Conservation (phyloP, 2,888 invertebrate species). For the Beris chalybata region DNA sequence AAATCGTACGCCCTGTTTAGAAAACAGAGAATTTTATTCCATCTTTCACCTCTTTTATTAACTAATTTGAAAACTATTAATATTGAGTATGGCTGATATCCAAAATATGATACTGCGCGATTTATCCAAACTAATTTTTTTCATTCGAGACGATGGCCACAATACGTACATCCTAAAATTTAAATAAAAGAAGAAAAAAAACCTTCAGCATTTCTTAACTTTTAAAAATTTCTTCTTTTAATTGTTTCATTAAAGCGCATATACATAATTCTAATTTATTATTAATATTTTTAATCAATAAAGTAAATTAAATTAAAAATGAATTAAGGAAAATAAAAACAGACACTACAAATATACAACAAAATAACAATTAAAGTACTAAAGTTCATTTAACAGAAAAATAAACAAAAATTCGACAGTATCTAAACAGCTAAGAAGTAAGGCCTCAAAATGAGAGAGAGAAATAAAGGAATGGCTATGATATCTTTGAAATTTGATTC, state of each 20-base stretch:
- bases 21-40: too few species aligned
- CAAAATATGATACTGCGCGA: too few species aligned
- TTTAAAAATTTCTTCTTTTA: constrained; percentile 29
- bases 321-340: neutral
- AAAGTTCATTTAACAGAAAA: constrained; percentile 20
- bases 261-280: constrained; percentile 29
- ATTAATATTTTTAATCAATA: constrained; percentile 11
- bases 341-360: constrained; percentile 16
- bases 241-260: constrained; percentile 32
- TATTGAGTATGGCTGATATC: too few species aligned
- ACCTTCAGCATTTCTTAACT: neutral
- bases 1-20: too few species aligned
- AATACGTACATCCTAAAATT: too few species aligned
- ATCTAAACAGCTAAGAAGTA: constrained; percentile 26
- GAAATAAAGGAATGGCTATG: neutral
- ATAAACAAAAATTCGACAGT: constrained; percentile 29
- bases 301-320: constrained; percentile 16
- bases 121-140: too few species aligned
- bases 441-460: constrained; percentile 30
- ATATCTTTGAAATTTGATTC: neutral
- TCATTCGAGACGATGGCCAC: too few species aligned
- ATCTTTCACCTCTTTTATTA: too few species aligned
- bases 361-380: constrained; percentile 8
- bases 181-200: too few species aligned
- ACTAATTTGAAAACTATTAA: too few species aligned